Percentiles rank a stretch among this genome's conserved stretches.
Evolutionary conservation across 1,140 invertebrate species (phyloP).

Genomic region (Drosophila arawakana): DNA sequence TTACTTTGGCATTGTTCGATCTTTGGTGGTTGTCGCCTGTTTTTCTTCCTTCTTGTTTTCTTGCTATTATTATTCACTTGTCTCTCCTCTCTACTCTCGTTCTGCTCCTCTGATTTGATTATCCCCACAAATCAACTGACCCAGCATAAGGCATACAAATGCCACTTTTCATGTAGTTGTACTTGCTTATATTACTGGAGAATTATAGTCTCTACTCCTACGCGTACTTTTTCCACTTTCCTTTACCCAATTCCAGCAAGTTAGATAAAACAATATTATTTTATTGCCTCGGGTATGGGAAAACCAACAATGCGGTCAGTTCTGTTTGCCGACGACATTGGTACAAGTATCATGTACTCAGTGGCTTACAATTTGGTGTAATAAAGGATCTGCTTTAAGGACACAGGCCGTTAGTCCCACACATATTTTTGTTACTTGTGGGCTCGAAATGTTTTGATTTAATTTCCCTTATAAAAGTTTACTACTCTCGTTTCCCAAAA

Average conservation of each 20-base stretch:
- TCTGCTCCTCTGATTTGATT: slow-evolving; percentile 35
- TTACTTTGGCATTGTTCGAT: slow-evolving; percentile 56
- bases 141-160: slow-evolving; percentile 67
- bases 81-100: background rate
- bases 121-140: slow-evolving; percentile 42
- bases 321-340: slow-evolving; percentile 10
- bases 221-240: slow-evolving; percentile 29
- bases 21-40: slow-evolving; percentile 41
- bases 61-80: slow-evolving; percentile 64
- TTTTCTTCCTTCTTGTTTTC: slow-evolving; percentile 56
- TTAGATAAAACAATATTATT: slow-evolving; percentile 83
- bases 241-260: slow-evolving; percentile 42
- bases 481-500: background rate
- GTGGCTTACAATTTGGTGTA: slow-evolving; percentile 27
- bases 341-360: background rate
- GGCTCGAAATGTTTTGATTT: slow-evolving; percentile 22
- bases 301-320: slow-evolving; percentile 45
- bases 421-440: background rate
- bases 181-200: slow-evolving; percentile 24
- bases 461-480: slow-evolving; percentile 20
- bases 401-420: background rate
- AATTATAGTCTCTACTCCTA: slow-evolving; percentile 49
- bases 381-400: slow-evolving; percentile 24
- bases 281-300: slow-evolving; percentile 55
- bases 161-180: slow-evolving; percentile 35